Evolutionary conservation across 2,113 vertebrate genomes (phyloP), one percentile per base, ranked within the genome.

Genomic region (Addax nasomaculatus): DNA sequence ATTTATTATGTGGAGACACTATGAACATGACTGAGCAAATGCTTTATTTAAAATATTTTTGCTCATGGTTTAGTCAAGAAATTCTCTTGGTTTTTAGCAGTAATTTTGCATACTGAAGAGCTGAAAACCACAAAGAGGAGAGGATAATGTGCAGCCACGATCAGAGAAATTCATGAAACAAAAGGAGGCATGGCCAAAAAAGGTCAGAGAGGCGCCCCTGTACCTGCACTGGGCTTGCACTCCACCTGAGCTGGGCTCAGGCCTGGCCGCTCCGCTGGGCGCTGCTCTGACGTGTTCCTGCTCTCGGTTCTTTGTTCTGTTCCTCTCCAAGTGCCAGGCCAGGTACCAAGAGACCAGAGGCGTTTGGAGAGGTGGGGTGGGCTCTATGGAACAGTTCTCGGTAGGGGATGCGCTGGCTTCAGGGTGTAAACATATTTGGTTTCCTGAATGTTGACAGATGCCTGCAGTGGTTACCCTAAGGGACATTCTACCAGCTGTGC

Each of bases 41-140:
- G 51, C 51, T 84, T 84, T 84, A 84, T 55, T 83, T 84, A 27
- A 84, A 84, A 55, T 55, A 55, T 55, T 84, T 55, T 84, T 84
- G 21, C 51, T 57, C 7, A 39, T 16, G 21, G 23, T 39, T 39
- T 84, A 76, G 12, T 43, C 51, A 39, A 36, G 51, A n/a, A 84
- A 55, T 55, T 84, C 80, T 55, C n/a, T 55, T 36, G 51, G n/a
- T 84, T 84, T 83, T 39, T 76, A 8, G 80, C 53, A 27, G 78
- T 10, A 84, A 84, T 36, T 27, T 55, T 55, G 51, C n/a, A 39
- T 27, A n/a, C 80, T 27, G 4, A 55, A 39, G 51, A 27, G 21
- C 51, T 55, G 51, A 55, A 39, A 39, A 55, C n/a, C n/a, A 16
- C 49, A 36, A 36, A n/a, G 6, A 55, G 33, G 80, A 36, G 51